A percentile compares a stretch with the other conserved stretches of the same genome.
Conservation (phyloP, 2,888 invertebrate genomes). For the Chloroclystis v-ata region DNA sequence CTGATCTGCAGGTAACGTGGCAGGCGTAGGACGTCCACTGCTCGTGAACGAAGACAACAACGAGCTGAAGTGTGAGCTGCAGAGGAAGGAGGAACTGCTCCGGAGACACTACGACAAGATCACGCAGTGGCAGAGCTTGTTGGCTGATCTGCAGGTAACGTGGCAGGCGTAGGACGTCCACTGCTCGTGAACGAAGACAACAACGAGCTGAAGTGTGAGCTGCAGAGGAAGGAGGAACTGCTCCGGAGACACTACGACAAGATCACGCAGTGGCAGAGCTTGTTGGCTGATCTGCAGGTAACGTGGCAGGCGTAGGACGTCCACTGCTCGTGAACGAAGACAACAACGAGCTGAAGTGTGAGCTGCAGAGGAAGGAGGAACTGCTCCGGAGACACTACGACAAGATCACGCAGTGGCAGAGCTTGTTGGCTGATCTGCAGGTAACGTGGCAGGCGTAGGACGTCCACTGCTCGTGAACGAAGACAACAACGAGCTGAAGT, state of each 20-base stretch:
- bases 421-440: conserved; percentile 87
- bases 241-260: conserved; percentile 93
- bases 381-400: conserved; percentile 92
- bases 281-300: conserved; percentile 87
- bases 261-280: conserved; percentile 92
- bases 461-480: conserved; percentile 78
- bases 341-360: conserved; percentile 89
- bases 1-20: conserved; percentile 81
- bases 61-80: conserved; percentile 89
- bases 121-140: conserved; percentile 91
- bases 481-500: conserved; percentile 90
- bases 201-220: conserved; percentile 88
- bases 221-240: conserved; percentile 92
- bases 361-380: conserved; percentile 93
- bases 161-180: conserved; percentile 9
- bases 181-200: conserved; percentile 94
- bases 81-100: conserved; percentile 92
- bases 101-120: conserved; percentile 94
- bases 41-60: conserved; percentile 93
- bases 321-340: conserved; percentile 91
- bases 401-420: conserved; percentile 94
- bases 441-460: conserved; percentile 26
- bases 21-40: conserved; percentile 55
- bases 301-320: background rate
- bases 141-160: conserved; percentile 84